These are phyloP conservation scores for Mythimna impura DNA, from an alignment of 2,888 invertebrate genomes.

Conservation along the genomic window DNA sequence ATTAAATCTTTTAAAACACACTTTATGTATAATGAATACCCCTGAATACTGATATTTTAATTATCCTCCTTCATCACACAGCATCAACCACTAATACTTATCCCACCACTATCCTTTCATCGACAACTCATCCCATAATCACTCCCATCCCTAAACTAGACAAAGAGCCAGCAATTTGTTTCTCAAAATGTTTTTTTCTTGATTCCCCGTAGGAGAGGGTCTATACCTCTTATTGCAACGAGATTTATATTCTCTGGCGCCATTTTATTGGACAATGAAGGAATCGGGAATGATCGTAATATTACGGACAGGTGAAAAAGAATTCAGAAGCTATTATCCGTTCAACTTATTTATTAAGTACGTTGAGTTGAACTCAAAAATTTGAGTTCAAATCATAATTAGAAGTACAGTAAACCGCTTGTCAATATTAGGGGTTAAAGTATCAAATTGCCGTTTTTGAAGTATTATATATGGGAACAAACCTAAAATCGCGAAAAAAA, in stretches of 20 bases:
- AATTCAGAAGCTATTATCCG: not conserved
- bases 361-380: not conserved
- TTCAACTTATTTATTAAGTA: not conserved
- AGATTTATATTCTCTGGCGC: slow-evolving; percentile 72
- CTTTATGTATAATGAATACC: too few species aligned
- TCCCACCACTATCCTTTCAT: slow-evolving; percentile 37
- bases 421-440: too few species aligned
- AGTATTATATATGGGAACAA: too few species aligned
- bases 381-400: not conserved
- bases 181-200: slow-evolving; percentile 80
- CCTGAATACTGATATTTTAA: too few species aligned
- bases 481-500: too few species aligned
- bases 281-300: slow-evolving; percentile 30
- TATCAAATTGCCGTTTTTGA: too few species aligned
- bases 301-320: slow-evolving; percentile 10
- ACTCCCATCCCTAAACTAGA: slow-evolving; percentile 61
- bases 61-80: not conserved
- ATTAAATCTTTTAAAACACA: too few species aligned
- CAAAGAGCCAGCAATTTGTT: slow-evolving; percentile 80
- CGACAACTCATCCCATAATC: slow-evolving; percentile 22
- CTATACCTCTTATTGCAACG: slow-evolving; percentile 73
- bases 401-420: too few species aligned
- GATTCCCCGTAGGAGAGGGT: slow-evolving; percentile 73
- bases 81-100: not conserved
- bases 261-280: slow-evolving; percentile 54